Evolutionary conservation across 92 coral and sea anemone species (phyloP), one percentile per base, ranked within the genome.

Genomic region (Hydrozoanthus gracilis): DNA sequence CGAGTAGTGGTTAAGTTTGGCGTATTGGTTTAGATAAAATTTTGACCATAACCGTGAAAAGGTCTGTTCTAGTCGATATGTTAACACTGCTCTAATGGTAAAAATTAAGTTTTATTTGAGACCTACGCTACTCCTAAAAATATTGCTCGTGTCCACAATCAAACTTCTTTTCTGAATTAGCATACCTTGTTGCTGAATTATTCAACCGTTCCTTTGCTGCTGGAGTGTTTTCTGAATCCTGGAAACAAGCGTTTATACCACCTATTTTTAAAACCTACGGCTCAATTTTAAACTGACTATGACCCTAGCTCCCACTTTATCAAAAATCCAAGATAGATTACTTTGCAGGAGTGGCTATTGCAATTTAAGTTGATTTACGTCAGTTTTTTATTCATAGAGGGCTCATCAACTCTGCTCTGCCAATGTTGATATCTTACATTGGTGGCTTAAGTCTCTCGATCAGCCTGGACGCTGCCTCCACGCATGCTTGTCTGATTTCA

Each of bases 381-480:
- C 71, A 0, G 35, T n/a, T 65, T 14, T 65, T 13, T 13, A 17
- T 65, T 2, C 71, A 13, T 65, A 65, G 15, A 65, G 71, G 71
- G 71, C 71, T 65, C n/a, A 65, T 65, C 71, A 65, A 65, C 71
- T 8, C 15, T 17, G 71, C 71, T 65, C 35, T 65, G 71, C 35
- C 71, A n/a, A 8, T 14, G 35, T 65, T 65, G 71, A 65, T 65
- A 13, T 65, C 35, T 65, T 65, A 65, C n/a, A 65, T 65, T 14
- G 71, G 15, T 65, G 71, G 71, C 71, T 65, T 65, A 65, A 65
- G 71, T 65, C 71, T 17, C 71, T 65, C 35, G 71, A 65, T 65
- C 71, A 65, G 71, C 71, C 4, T 3, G 71, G 71, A 65, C 71
- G 3, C 71, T 65, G 15, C 35, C 9, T 65, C 71, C 4, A 65